These are phyloP conservation scores for Chelonus insularis DNA, from an alignment of 1,140 invertebrate genomes.

Conservation along the genomic window DNA sequence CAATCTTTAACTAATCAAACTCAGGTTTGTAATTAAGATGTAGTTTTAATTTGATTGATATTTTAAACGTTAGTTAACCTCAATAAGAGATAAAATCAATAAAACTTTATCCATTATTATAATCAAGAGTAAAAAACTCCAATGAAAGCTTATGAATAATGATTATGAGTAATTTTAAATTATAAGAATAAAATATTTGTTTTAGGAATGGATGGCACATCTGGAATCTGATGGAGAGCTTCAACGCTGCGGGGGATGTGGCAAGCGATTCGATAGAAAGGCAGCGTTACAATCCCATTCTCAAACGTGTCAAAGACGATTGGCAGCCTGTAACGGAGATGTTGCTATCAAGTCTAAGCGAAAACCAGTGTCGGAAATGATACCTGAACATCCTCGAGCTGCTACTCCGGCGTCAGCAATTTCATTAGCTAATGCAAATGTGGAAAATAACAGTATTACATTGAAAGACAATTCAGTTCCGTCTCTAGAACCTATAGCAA, in stretches of 20 bases:
- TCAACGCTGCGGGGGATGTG: slow-evolving; percentile 69
- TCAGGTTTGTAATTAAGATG: slow-evolving; percentile 18
- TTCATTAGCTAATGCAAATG: neutral
- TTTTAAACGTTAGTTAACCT: no score
- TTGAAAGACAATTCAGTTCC: neutral
- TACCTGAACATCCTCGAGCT: neutral
- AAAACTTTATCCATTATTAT: no score
- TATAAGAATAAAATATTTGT: no score
- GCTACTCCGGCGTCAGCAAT: neutral
- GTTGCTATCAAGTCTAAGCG: slow-evolving; percentile 19
- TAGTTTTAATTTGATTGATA: no score
- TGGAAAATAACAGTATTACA: neutral
- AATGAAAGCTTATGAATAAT: no score
- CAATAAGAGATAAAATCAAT: no score
- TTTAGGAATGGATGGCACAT: slow-evolving; percentile 65
- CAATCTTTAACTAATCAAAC: slow-evolving; percentile 14
- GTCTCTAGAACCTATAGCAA: neutral
- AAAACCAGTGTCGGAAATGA: slow-evolving; percentile 19
- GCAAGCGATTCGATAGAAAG: slow-evolving; percentile 68
- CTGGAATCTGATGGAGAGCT: slow-evolving; percentile 62
- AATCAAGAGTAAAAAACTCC: no score
- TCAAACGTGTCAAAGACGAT: slow-evolving; percentile 55
- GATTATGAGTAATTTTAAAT: no score
- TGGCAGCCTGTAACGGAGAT: slow-evolving; percentile 45
- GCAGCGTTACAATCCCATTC: slow-evolving; percentile 69